These are phyloP conservation scores for Eudyptes chrysolophus DNA, from an alignment of 2,113 vertebrate species.

Conservation along the genomic window DNA sequence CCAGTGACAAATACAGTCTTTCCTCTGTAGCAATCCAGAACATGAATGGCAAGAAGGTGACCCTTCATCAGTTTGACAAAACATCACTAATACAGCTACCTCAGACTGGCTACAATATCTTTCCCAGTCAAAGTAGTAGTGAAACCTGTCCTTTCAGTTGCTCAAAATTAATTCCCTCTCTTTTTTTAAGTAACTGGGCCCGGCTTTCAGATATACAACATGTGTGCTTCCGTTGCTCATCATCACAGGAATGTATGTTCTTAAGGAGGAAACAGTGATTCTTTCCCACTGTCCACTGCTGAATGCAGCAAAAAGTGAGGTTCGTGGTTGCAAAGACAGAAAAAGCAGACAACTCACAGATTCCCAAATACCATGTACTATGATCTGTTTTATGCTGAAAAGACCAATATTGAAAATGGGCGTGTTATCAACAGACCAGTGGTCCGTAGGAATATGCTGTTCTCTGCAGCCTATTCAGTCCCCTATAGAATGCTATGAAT, in stretches of 20 bases:
- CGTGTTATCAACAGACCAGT: not conserved
- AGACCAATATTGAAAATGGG: not conserved
- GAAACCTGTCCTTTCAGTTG: not conserved
- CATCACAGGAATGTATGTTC: not conserved
- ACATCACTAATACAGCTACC: not conserved
- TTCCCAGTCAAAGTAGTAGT: not conserved
- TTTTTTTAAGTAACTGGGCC: not conserved
- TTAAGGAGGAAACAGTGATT: not conserved
- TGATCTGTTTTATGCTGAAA: not conserved
- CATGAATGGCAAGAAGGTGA: not conserved
- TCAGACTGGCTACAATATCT: not conserved
- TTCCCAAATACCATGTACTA: not conserved
- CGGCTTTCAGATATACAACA: not conserved
- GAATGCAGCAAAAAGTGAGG: not conserved
- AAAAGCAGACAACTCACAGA: not conserved
- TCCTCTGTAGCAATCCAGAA: not conserved
- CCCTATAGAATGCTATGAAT: not conserved
- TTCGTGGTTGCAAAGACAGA: not conserved
- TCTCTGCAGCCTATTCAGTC: not conserved
- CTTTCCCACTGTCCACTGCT: not conserved
- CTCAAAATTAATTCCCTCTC: not conserved
- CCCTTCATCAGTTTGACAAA: not conserved
- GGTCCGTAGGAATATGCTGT: not conserved
- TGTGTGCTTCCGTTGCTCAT: rapidly evolving
- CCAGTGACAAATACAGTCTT: not conserved